phyloP scores from a whole-genome alignment of 1,140 invertebrate genomes.

The Aphelenchoides fujianensis region DNA sequence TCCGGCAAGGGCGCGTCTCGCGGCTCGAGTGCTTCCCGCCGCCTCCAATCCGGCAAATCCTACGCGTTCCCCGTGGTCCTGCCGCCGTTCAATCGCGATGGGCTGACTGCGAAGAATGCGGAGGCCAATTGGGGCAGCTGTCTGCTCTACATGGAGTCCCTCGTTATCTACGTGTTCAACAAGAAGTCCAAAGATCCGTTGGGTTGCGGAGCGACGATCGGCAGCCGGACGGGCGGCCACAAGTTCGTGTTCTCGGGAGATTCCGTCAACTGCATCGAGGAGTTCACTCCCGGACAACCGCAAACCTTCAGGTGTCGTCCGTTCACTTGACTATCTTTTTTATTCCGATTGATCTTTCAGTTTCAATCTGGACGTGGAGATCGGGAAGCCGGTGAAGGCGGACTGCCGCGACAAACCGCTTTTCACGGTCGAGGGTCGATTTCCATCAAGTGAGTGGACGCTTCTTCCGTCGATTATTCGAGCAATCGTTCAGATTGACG shows the following conservation, averaged over 20 bases:
- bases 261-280: slow-evolving; percentile 12
- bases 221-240: slow-evolving; percentile 1
- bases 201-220: slow-evolving; percentile 15
- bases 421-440: not conserved
- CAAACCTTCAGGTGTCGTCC: not conserved
- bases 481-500: slow-evolving; percentile 6
- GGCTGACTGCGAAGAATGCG: not conserved
- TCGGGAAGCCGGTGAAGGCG: not conserved
- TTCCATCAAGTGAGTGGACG: slow-evolving; percentile 3
- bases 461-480: not conserved
- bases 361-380: not conserved
- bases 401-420: not conserved
- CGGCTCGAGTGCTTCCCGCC: not conserved
- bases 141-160: slow-evolving; percentile 13
- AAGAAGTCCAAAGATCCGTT: slow-evolving; percentile 7
- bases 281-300: not conserved
- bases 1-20: not conserved
- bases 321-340: not conserved
- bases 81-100: slow-evolving; percentile 13
- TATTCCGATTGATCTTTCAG: not conserved
- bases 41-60: not conserved
- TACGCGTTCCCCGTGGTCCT: slow-evolving; percentile 3
- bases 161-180: slow-evolving; percentile 18
- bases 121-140: slow-evolving; percentile 5
- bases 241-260: slow-evolving; percentile 17